These are phyloP conservation scores for Bovichtus diacanthus DNA, from an alignment of 2,797 vertebrate species.

Conservation along the genomic window DNA sequence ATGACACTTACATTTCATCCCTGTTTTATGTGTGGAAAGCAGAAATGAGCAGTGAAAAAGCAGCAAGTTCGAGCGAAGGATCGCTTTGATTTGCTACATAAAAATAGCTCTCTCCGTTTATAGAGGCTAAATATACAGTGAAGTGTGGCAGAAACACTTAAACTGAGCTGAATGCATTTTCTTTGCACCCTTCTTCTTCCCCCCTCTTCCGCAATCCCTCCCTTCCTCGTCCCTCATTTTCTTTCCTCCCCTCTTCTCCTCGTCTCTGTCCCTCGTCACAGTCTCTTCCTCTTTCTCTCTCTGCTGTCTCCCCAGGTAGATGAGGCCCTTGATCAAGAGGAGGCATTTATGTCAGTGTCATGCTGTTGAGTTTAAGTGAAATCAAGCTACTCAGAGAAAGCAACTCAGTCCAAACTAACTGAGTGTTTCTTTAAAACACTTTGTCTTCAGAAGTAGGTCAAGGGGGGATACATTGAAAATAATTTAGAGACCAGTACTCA, in stretches of 20 bases:
- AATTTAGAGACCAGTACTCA: background rate
- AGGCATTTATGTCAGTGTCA: conserved; percentile 66
- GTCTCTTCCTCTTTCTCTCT: conserved; percentile 24
- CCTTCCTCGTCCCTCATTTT: conserved; percentile 13
- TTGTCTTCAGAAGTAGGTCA: conserved; percentile 59
- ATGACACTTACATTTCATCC: conserved; percentile 17
- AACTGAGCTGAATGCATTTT: conserved; percentile 59
- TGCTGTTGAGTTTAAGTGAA: conserved; percentile 52
- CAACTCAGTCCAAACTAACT: conserved; percentile 49
- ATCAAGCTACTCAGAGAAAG: conserved; percentile 48
- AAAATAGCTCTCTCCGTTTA: conserved; percentile 56
- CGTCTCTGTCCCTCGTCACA: conserved; percentile 15
- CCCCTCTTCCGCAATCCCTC: conserved; percentile 10
- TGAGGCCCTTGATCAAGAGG: conserved; percentile 69
- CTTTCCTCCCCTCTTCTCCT: conserved; percentile 2
- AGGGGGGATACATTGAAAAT: conserved; percentile 6
- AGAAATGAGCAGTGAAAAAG: conserved; percentile 23
- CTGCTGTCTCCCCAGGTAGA: conserved; percentile 61
- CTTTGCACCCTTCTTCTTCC: conserved; percentile 22
- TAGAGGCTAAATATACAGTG: conserved; percentile 61
- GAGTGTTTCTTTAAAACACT: conserved; percentile 26
- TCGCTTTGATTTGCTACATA: conserved; percentile 42
- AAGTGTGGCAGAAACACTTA: conserved; percentile 55
- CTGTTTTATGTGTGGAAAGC: conserved; percentile 8
- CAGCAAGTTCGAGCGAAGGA: background rate